Evolutionary conservation across 2,113 vertebrate genomes (phyloP), one percentile per base, ranked within the genome.

Genomic region (Lepus europaeus): DNA sequence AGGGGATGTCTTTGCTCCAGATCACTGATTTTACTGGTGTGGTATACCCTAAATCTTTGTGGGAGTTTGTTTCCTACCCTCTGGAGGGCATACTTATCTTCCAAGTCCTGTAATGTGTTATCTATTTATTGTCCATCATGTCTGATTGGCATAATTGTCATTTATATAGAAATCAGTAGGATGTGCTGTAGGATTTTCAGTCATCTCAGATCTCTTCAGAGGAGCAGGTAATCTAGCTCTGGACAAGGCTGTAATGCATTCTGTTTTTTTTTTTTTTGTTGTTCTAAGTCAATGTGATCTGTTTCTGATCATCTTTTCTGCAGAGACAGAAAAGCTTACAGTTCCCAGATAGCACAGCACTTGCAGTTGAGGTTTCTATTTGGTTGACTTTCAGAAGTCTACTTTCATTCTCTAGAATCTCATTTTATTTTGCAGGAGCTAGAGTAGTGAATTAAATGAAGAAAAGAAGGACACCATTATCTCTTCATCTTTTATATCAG

Each of bases 261-360:
- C 27, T 13, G 29, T 4, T 45, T 68, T 23, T 56, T 12, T 39
- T 13, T 11, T 36, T 69, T 13, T 53, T 91, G 29, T 92, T 79
- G 53, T 87, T 90, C 20, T 84, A 80, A 93, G 33, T 59, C 33
- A 90, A 17, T 56, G 11, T 77, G 76, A 78, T 61, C 31, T 68
- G 4, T 82, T 93, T 91, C n/a, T 66, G 56, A 81, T n/a, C 6
- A 27, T 72, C 31, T 61, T 73, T 95, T 51, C 87, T 93, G 17
- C 61, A 96, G 22, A 80, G 64, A 66, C 6, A 89, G 72, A 39
- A 90, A 51, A 73, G 9, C 76, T 49, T 53, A 16, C 23, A 76
- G 2, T 72, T 31, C n/a, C 17, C 0, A 36, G 33, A 12, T 51
- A 59, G 59, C 11, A 81, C 2, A 87, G 33, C 51, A 72, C 49